Evolutionary conservation across 2,113 vertebrate species (phyloP), one percentile per base, ranked within the genome.

Genomic region (Strigops habroptila): DNA sequence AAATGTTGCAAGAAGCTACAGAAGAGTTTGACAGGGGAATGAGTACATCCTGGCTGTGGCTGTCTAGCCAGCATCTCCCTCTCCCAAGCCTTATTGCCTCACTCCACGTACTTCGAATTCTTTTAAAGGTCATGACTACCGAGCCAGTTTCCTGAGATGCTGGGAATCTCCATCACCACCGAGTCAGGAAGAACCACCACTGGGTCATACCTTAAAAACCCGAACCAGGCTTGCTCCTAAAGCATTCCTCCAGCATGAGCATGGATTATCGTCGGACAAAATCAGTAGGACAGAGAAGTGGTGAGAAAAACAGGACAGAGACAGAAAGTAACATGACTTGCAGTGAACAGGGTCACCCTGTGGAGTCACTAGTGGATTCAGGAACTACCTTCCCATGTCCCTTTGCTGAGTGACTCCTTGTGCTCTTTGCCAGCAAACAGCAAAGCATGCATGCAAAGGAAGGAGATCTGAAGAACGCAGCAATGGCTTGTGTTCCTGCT

Each of bases 141-240:
- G 23, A 82, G 87, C 43, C 85, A 43, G 33, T 14, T 51, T 41
- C 48, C 55, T 24, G 23, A 16, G 30, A 23, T 74, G 82, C 82
- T 53, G 81, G 52, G 82, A 94, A 94, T 77, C 84, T 87, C 78
- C 90, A 80, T 52, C 78, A 77, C 33, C 37, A 73, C 53, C 39
- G 2, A 39, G 60, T 51, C 83, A 60, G 62, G n/a, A 74, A 49
- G 85, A 88, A 43, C 67, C 71, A 77, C 82, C 48, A 78, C 49
- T 0, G 1, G n/a, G 55, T 60, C 62, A 49, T 2, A 67, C 9
- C 70, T 88, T 22, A 35, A 57, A 87, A 84, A 6, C 31, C 51
- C 70, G 35, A 51, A 21, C 8, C 80, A 74, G 80, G 6, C 37
- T 19, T 1, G 18, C 31, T 91, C 60, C 68, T 22, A 13, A 64